A percentile compares a stretch with the other conserved stretches of the same genome.
phyloP scores from a whole-genome alignment of 2,888 invertebrate genomes.

The Antheraea assamensis region DNA sequence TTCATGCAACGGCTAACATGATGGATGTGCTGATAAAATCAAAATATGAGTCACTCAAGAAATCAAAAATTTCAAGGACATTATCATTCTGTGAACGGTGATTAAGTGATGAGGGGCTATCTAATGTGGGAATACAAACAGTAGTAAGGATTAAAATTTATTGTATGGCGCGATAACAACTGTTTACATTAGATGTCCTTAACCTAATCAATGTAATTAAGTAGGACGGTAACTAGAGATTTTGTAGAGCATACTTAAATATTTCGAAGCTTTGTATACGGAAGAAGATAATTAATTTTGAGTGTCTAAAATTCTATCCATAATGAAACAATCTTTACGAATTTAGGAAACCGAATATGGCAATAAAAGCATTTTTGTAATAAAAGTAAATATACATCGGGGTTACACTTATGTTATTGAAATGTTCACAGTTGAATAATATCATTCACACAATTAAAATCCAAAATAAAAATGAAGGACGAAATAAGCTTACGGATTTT shows the following conservation, averaged over 20 bases:
- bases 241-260: neutral
- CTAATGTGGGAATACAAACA: constrained; percentile 39
- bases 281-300: neutral
- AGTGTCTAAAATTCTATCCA: neutral
- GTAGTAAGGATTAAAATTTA: constrained; percentile 32
- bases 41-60: neutral
- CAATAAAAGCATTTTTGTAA: neutral
- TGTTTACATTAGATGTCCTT: constrained; percentile 16
- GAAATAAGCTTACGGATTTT: too few species aligned
- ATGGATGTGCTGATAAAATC: neutral
- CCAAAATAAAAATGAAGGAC: too few species aligned
- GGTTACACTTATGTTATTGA: too few species aligned
- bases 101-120: constrained; percentile 24
- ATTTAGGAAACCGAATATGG: neutral
- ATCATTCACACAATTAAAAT: too few species aligned
- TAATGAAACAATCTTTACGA: neutral
- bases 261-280: neutral
- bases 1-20: neutral
- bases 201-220: constrained; percentile 15
- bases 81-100: neutral
- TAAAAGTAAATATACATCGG: neutral
- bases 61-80: neutral
- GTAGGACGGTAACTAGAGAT: neutral
- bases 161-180: constrained; percentile 23
- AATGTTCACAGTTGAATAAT: too few species aligned